Conservation (phyloP, 2,888 invertebrate genomes). For the Aphidoletes aphidimyza region DNA sequence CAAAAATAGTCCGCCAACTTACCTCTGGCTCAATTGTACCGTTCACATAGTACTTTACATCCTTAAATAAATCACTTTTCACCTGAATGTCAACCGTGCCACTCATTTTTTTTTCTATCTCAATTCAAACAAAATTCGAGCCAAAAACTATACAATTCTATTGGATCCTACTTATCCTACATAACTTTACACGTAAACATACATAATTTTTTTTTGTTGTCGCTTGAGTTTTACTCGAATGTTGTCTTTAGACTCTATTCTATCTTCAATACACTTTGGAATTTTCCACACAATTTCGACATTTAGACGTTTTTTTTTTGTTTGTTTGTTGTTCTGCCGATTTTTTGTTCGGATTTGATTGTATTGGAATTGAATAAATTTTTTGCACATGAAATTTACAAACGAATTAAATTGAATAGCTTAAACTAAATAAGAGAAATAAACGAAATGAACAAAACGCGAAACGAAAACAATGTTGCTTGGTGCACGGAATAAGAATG, state of each 20-base stretch:
- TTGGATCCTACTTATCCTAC: background rate
- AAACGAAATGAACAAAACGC: background rate
- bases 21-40: slow-evolving; percentile 82
- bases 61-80: slow-evolving; percentile 74
- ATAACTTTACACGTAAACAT: slow-evolving; percentile 34
- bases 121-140: background rate
- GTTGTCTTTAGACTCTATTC: too few relatives aligned
- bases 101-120: slow-evolving; percentile 55
- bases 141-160: background rate
- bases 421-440: background rate
- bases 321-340: too few relatives aligned
- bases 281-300: too few relatives aligned
- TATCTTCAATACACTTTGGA: background rate
- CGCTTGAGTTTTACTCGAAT: background rate
- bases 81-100: slow-evolving; percentile 64
- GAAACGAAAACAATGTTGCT: slow-evolving; percentile 37
- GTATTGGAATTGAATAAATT: too few relatives aligned
- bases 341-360: too few relatives aligned
- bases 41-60: slow-evolving; percentile 84
- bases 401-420: background rate
- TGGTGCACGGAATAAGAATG: background rate
- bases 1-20: too few relatives aligned
- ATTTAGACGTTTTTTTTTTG: too few relatives aligned
- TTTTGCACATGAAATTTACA: too few relatives aligned
- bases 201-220: too few relatives aligned